Evolutionary conservation across 1,140 invertebrate genomes (phyloP).

Genomic region (Mizuhopecten yessoensis): DNA sequence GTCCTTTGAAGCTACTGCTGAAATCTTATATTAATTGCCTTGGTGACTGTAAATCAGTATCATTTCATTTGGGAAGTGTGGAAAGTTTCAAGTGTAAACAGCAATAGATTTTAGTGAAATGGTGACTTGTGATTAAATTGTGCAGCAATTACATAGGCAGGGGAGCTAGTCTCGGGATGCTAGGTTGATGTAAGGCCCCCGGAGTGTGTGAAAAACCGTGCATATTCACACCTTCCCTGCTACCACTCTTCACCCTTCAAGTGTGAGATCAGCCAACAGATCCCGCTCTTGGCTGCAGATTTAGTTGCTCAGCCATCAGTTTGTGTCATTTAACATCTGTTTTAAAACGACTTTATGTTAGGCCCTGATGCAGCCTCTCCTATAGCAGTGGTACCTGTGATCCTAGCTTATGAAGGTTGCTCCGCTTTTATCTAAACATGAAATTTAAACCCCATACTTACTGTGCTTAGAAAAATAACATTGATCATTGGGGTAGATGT

Average conservation of each 20-base stretch:
- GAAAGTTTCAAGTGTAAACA: conserved; percentile 38
- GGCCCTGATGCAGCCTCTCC: neutral
- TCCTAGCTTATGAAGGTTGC: conserved; percentile 17
- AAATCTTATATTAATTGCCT: neutral
- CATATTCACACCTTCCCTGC: conserved; percentile 21
- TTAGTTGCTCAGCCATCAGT: conserved; percentile 14
- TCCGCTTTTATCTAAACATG: neutral
- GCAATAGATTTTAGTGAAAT: conserved; percentile 9
- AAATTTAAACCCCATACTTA: conserved; percentile 9
- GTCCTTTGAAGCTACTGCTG: conserved; percentile 2
- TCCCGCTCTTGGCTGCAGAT: conserved; percentile 36
- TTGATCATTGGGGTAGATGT: conserved; percentile 26
- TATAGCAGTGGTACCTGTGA: neutral
- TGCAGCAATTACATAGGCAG: neutral
- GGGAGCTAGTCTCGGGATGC: neutral
- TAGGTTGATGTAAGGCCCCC: conserved; percentile 36
- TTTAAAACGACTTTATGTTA: conserved; percentile 12
- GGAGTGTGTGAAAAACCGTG: conserved; percentile 21
- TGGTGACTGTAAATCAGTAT: neutral
- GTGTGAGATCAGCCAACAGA: neutral
- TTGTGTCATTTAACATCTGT: conserved; percentile 33
- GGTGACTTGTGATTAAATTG: conserved; percentile 38
- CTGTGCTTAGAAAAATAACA: conserved; percentile 13
- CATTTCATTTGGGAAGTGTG: neutral
- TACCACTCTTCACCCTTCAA: conserved; percentile 31